phyloP scores from a whole-genome alignment of 2,888 invertebrate species.

The Athripsodes cinereus region DNA sequence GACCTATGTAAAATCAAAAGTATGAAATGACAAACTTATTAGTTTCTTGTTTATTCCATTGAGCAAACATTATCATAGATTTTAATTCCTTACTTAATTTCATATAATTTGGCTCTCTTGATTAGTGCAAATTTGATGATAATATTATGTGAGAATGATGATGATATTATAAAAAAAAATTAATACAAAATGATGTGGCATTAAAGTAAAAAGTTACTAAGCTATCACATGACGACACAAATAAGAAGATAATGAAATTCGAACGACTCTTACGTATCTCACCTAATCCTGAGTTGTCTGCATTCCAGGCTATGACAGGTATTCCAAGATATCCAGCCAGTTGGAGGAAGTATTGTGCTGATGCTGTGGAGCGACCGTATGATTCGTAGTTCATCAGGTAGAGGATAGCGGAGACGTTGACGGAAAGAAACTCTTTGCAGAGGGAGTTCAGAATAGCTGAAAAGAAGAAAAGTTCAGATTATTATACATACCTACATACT shows the following conservation, averaged over 20 bases:
- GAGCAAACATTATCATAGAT: no score
- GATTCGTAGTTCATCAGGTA: conserved; percentile 95
- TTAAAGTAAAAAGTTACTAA: background rate
- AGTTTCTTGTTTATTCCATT: no score
- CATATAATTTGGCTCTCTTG: no score
- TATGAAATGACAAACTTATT: no score
- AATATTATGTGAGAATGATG: no score
- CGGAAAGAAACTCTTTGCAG: conserved; percentile 82
- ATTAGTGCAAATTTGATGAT: no score
- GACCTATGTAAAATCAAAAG: no score
- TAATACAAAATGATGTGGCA: background rate
- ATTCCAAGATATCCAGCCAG: conserved; percentile 90
- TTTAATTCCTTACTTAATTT: no score
- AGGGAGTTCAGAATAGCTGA: conserved; percentile 82
- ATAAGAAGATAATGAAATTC: background rate
- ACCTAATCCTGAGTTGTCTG: conserved; percentile 88
- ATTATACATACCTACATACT: no score
- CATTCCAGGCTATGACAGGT: conserved; percentile 96
- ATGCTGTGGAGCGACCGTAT: conserved; percentile 88
- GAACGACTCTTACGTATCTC: conserved; percentile 2
- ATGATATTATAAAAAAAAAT: conserved; percentile 1
- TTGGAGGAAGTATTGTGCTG: conserved; percentile 90
- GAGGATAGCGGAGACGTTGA: conserved; percentile 86
- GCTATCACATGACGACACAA: conserved; percentile 1
- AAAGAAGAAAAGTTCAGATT: conserved; percentile 29